Evolutionary conservation across 2,797 vertebrate genomes (phyloP).

Genomic region (Taeniopygia guttata): DNA sequence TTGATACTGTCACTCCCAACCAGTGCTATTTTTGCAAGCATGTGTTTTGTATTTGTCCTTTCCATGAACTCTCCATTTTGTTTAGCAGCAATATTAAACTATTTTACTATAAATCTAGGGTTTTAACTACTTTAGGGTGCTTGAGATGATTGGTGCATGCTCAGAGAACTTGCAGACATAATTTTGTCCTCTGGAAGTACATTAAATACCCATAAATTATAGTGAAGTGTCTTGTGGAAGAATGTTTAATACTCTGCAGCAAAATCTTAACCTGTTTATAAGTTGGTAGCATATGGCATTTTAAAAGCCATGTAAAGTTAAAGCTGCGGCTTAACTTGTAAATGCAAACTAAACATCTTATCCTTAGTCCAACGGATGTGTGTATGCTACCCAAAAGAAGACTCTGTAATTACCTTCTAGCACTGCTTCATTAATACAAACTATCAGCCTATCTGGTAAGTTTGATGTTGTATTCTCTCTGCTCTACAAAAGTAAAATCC

Average conservation of each 20-base stretch:
- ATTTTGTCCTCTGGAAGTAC: neutral
- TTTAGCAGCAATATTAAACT: neutral
- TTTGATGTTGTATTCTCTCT: neutral
- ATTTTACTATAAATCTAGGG: neutral
- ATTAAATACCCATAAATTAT: neutral
- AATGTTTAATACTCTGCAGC: neutral
- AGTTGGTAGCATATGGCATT: neutral
- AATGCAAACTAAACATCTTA: neutral
- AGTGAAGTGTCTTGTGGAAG: neutral
- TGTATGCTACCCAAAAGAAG: neutral
- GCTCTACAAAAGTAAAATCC: neutral
- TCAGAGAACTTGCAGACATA: neutral
- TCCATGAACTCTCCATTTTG: slow-evolving; percentile 25
- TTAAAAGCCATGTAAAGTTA: neutral
- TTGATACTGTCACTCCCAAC: neutral
- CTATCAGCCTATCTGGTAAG: neutral
- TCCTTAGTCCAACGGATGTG: neutral
- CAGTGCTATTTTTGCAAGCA: neutral
- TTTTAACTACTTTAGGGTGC: neutral
- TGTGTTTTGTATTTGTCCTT: slow-evolving; percentile 32
- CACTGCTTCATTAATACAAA: neutral
- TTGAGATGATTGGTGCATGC: neutral
- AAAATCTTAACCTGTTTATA: neutral
- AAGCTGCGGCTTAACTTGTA: neutral
- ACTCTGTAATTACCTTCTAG: neutral